phyloP scores from a whole-genome alignment of 2,888 invertebrate genomes.

The Steinernema hermaphroditum region DNA sequence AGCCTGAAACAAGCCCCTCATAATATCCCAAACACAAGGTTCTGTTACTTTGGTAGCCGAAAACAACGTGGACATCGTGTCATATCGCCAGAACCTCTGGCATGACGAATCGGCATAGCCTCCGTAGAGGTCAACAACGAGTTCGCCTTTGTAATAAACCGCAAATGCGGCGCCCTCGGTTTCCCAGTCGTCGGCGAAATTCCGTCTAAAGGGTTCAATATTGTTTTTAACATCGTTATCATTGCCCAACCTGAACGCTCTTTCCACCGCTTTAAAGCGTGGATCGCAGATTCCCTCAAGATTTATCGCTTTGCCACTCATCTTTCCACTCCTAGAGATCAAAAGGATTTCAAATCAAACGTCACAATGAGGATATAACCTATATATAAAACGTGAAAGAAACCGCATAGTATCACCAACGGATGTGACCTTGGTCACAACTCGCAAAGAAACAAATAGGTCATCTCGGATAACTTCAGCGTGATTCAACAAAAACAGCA shows the following conservation, averaged over 20 bases:
- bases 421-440: conserved; percentile 17
- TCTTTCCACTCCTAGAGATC: background rate
- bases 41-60: conserved; percentile 24
- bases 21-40: background rate
- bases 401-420: too few relatives aligned
- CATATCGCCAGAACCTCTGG: conserved; percentile 34
- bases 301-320: conserved; percentile 1
- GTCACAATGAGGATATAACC: background rate
- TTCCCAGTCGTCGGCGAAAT: conserved; percentile 47
- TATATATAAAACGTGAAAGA: too few relatives aligned
- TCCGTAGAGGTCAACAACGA: conserved; percentile 67
- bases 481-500: background rate
- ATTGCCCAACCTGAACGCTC: background rate
- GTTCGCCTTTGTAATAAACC: conserved; percentile 65
- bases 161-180: conserved; percentile 61
- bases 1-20: conserved; percentile 27
- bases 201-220: conserved; percentile 31
- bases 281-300: conserved; percentile 19
- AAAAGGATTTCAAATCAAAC: background rate
- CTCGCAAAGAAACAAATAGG: conserved; percentile 25
- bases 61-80: conserved; percentile 29
- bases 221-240: background rate
- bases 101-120: conserved; percentile 65
- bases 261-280: background rate
- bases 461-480: background rate